A percentile compares a stretch with the other conserved stretches of the same genome.
phyloP scores from a whole-genome alignment of 2,113 vertebrate genomes.

The Sakesphorus luctuosus region DNA sequence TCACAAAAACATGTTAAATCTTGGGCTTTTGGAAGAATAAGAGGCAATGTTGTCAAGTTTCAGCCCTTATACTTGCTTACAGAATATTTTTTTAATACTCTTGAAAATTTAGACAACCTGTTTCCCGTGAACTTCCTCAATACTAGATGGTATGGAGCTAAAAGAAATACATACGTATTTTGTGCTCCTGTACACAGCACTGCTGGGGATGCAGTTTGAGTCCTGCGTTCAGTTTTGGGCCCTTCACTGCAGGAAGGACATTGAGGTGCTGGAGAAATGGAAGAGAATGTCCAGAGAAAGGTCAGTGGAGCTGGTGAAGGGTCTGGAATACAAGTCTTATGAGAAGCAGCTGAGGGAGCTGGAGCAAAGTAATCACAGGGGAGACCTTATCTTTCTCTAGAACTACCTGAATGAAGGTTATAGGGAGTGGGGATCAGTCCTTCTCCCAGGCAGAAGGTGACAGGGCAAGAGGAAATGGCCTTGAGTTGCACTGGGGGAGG shows the following conservation, averaged over 20 bases:
- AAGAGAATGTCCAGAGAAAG: neutral
- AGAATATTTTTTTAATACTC: neutral
- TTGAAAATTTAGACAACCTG: neutral
- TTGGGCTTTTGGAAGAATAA: neutral
- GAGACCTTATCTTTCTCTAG: neutral
- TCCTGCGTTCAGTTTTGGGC: neutral
- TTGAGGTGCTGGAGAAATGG: neutral
- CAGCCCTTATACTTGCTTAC: neutral
- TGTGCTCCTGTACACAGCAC: neutral
- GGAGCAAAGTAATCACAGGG: neutral
- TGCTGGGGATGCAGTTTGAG: neutral
- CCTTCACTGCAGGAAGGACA: neutral
- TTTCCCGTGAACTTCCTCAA: neutral
- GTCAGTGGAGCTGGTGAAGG: neutral
- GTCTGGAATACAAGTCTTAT: neutral
- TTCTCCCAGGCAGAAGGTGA: neutral
- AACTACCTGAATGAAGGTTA: neutral
- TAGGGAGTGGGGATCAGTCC: neutral
- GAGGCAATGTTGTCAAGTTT: neutral
- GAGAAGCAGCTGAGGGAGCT: neutral
- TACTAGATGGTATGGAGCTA: neutral
- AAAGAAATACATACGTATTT: neutral
- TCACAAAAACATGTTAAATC: neutral
- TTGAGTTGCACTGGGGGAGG: neutral
- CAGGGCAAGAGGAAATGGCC: neutral